These are phyloP conservation scores for Pentamera pediparva DNA, from an alignment of 53 echinoderm and acorn worm species.

Conservation along the genomic window DNA sequence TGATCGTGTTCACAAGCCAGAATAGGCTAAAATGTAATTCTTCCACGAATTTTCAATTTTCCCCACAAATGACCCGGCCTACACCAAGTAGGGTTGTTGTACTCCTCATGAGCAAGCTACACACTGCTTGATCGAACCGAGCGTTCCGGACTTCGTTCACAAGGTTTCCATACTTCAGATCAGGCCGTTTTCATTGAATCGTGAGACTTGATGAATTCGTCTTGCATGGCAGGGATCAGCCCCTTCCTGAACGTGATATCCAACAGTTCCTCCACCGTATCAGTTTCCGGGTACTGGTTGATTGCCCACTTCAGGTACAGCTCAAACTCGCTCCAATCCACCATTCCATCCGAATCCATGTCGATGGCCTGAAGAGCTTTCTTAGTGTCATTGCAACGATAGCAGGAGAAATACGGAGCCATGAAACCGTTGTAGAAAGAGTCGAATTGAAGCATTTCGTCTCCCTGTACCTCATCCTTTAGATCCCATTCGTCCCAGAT, in stretches of 20 bases:
- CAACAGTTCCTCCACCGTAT: constrained; percentile 7
- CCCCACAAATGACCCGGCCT: no score
- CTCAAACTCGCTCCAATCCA: no score
- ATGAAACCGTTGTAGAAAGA: constrained; percentile 68
- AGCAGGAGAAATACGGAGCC: constrained; percentile 59
- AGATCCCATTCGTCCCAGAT: constrained; percentile 57
- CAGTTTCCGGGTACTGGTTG: constrained; percentile 25
- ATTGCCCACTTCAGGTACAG: constrained; percentile 53
- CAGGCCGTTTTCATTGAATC: no score
- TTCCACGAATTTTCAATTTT: no score
- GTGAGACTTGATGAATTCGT: constrained; percentile 27
- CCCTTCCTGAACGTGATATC: constrained; percentile 41
- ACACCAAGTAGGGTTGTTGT: no score
- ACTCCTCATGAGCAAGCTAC: no score
- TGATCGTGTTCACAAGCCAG: no score
- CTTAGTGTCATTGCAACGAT: constrained; percentile 28
- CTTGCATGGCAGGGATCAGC: constrained; percentile 46
- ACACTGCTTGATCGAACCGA: no score
- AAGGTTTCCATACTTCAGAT: no score
- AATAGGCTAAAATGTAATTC: no score
- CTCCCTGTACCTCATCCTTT: constrained; percentile 37
- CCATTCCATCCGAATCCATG: constrained; percentile 49
- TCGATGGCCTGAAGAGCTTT: constrained; percentile 36
- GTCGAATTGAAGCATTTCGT: constrained; percentile 57
- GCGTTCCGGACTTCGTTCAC: no score